Evolutionary conservation across 2,113 vertebrate species (phyloP).

Genomic region (Heterotis niloticus): DNA sequence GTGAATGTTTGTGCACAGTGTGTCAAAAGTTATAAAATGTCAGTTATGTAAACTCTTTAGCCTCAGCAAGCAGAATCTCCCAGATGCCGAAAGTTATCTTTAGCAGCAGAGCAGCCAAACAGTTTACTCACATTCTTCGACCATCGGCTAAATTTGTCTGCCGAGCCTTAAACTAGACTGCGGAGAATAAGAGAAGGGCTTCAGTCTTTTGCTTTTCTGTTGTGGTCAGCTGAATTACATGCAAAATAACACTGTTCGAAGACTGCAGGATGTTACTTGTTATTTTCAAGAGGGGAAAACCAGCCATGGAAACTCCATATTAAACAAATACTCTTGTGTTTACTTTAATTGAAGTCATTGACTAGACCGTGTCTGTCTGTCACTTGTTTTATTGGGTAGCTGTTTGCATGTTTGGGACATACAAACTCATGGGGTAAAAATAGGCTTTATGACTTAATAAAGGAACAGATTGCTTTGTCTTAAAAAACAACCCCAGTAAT

Average conservation of each 20-base stretch:
- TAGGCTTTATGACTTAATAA: slow-evolving; percentile 37
- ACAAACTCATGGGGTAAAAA: slow-evolving; percentile 31
- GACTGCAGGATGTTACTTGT: slow-evolving; percentile 32
- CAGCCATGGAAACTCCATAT: slow-evolving; percentile 23
- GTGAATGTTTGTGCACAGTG: background rate
- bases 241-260: slow-evolving; percentile 33
- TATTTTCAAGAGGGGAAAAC: slow-evolving; percentile 22
- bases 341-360: slow-evolving; percentile 29
- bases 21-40: slow-evolving; percentile 29
- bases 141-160: slow-evolving; percentile 39
- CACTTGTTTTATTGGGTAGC: slow-evolving; percentile 32
- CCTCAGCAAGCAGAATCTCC: slow-evolving; percentile 37
- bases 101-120: slow-evolving; percentile 24
- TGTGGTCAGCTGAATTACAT: slow-evolving; percentile 28
- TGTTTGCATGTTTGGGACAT: slow-evolving; percentile 19
- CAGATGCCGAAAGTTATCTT: slow-evolving; percentile 23
- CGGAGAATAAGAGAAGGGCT: slow-evolving; percentile 23
- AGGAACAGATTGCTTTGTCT: slow-evolving; percentile 12
- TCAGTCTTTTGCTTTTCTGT: slow-evolving; percentile 20
- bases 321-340: slow-evolving; percentile 29
- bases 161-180: slow-evolving; percentile 5
- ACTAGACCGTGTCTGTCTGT: slow-evolving; percentile 10
- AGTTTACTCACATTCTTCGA: slow-evolving; percentile 27
- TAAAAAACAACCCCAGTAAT: slow-evolving; percentile 20
- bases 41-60: slow-evolving; percentile 32